These are phyloP conservation scores for Tauraco erythrolophus DNA, from an alignment of 2,113 vertebrate species.

Conservation along the genomic window DNA sequence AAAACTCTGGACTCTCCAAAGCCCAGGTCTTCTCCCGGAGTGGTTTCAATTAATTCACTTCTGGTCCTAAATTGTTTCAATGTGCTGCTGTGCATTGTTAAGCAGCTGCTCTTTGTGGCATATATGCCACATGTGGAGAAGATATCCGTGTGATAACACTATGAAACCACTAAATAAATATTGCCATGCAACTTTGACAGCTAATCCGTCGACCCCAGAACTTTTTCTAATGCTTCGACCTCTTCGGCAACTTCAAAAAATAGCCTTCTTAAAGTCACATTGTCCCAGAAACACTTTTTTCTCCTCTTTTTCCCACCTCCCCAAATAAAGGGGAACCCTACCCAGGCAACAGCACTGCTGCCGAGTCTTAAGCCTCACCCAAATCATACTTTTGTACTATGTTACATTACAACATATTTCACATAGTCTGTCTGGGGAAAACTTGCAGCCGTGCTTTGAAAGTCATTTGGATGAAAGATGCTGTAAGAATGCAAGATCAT, in stretches of 20 bases:
- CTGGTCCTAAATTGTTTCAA: neutral
- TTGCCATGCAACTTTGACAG: neutral
- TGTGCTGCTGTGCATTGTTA: neutral
- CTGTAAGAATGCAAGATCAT: neutral
- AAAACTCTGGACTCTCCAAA: neutral
- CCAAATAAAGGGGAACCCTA: neutral
- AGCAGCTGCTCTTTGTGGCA: neutral
- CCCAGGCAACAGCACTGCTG: neutral
- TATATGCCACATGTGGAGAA: neutral
- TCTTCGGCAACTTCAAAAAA: neutral
- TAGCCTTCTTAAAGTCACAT: neutral
- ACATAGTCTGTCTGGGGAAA: neutral
- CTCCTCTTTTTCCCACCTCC: neutral
- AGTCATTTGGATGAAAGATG: neutral
- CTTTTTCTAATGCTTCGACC: neutral
- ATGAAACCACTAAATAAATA: neutral
- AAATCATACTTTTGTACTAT: neutral
- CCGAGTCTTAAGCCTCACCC: neutral
- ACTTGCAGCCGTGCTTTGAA: neutral
- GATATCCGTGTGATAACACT: neutral
- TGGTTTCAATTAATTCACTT: conserved; percentile 3
- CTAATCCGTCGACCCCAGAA: neutral
- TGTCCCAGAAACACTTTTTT: neutral
- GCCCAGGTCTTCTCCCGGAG: neutral
- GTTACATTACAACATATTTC: neutral